Conservation (phyloP, 2,888 invertebrate species). For the Leptogaster cylindrica region DNA sequence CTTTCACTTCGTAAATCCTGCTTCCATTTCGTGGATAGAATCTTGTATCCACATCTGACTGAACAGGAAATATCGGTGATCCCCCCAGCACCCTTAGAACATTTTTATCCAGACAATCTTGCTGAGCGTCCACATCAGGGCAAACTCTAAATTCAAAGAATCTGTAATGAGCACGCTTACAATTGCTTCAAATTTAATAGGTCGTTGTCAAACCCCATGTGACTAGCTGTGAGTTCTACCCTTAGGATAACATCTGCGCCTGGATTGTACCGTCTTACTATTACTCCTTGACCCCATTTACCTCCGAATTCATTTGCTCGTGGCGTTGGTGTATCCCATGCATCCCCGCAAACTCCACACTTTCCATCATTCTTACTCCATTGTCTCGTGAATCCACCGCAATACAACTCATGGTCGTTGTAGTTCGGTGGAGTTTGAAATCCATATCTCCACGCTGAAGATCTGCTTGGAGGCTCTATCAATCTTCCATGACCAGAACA, state of each 20-base stretch:
- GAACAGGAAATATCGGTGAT: constrained; percentile 58
- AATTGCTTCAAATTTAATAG: constrained; percentile 9
- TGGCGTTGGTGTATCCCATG: constrained; percentile 76
- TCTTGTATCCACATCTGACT: constrained; percentile 65
- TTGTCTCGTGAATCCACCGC: constrained; percentile 85
- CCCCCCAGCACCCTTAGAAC: constrained; percentile 66
- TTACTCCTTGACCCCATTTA: constrained; percentile 79
- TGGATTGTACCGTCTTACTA: constrained; percentile 78
- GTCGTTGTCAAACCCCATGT: constrained; percentile 72
- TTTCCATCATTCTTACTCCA: constrained; percentile 82
- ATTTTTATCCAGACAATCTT: constrained; percentile 79
- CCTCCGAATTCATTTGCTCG: constrained; percentile 85
- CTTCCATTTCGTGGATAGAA: constrained; percentile 81
- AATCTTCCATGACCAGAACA: constrained; percentile 59
- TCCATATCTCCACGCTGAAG: constrained; percentile 88
- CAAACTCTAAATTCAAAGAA: constrained; percentile 86
- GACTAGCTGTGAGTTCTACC: constrained; percentile 86
- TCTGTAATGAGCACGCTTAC: constrained; percentile 49
- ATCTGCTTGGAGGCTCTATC: constrained; percentile 84
- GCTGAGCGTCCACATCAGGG: constrained; percentile 73
- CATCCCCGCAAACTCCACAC: constrained; percentile 86
- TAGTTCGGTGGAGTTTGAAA: constrained; percentile 88
- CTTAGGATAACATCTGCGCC: constrained; percentile 73
- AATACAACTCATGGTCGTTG: constrained; percentile 87
- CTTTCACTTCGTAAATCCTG: constrained; percentile 78